phyloP scores from a whole-genome alignment of 2,113 vertebrate species.

The Lethenteron reissneri region DNA sequence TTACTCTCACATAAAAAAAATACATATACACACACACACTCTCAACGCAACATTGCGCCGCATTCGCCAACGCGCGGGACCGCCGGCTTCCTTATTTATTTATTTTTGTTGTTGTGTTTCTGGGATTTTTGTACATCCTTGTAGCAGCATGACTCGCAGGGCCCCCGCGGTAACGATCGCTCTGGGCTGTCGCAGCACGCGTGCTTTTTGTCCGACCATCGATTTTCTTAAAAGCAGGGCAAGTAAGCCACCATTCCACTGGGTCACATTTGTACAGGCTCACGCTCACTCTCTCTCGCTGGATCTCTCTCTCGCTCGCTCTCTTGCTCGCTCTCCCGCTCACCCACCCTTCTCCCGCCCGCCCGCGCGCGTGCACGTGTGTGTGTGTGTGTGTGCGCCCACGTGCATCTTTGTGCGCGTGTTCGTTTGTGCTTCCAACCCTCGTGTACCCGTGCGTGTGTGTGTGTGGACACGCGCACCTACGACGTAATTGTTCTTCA shows the following conservation, averaged over 20 bases:
- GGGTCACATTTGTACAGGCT: too few species aligned
- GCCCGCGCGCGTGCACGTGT: not conserved
- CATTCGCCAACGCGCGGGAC: too few species aligned
- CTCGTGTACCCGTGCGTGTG: not conserved
- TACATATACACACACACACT: too few species aligned
- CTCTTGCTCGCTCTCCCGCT: too few species aligned
- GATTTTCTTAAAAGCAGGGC: constrained; percentile 3
- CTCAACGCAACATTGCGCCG: too few species aligned
- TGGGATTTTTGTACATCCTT: constrained; percentile 5
- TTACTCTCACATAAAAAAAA: too few species aligned
- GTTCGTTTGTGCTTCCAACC: not conserved
- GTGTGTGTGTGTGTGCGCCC: not conserved
- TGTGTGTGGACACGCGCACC: not conserved
- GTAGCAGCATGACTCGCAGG: not conserved
- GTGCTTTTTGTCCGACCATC: constrained; percentile 4
- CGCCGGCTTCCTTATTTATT: too few species aligned
- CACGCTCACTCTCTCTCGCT: too few species aligned
- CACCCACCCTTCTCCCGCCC: not conserved
- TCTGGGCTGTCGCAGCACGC: not conserved
- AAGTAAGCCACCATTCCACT: too few species aligned
- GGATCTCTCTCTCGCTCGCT: too few species aligned
- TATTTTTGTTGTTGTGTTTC: not conserved
- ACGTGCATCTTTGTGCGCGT: not conserved
- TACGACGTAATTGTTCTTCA: too few species aligned
- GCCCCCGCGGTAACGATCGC: constrained; percentile 1